Evolutionary conservation across 2,797 vertebrate species (phyloP).

Genomic region (Rallus crepitans): DNA sequence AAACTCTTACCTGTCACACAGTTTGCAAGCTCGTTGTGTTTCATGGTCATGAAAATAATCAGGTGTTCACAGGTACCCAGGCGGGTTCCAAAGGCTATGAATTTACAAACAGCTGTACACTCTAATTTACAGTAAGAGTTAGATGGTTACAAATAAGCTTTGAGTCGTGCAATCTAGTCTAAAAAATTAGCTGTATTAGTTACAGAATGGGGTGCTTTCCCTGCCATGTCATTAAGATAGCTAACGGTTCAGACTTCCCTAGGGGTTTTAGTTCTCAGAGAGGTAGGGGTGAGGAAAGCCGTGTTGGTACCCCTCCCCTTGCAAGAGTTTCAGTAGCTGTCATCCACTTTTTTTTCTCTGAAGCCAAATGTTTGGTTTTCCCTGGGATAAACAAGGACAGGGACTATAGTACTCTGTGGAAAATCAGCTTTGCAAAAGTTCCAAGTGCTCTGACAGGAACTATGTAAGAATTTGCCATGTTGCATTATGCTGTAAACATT

Average conservation of each 20-base stretch:
- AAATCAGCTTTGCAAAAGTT: background rate
- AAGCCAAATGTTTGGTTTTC: background rate
- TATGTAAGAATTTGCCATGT: background rate
- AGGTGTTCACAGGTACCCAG: background rate
- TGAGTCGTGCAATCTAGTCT: background rate
- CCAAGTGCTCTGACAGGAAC: background rate
- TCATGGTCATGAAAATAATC: background rate
- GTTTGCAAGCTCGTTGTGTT: background rate
- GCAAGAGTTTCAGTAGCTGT: background rate
- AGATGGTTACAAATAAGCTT: background rate
- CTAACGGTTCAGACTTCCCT: background rate
- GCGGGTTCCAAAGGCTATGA: background rate
- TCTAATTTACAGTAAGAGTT: background rate
- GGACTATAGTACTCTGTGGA: background rate
- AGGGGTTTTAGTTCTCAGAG: background rate
- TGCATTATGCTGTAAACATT: background rate
- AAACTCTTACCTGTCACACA: background rate
- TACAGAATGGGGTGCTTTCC: background rate
- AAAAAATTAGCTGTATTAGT: background rate
- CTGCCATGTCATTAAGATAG: background rate
- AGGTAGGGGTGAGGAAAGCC: background rate
- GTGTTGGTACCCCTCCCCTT: background rate
- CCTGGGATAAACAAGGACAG: background rate
- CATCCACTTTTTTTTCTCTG: background rate
- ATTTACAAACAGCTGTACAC: background rate